Evolutionary conservation across 2,888 invertebrate species (phyloP).

Genomic region (Nomada flava): DNA sequence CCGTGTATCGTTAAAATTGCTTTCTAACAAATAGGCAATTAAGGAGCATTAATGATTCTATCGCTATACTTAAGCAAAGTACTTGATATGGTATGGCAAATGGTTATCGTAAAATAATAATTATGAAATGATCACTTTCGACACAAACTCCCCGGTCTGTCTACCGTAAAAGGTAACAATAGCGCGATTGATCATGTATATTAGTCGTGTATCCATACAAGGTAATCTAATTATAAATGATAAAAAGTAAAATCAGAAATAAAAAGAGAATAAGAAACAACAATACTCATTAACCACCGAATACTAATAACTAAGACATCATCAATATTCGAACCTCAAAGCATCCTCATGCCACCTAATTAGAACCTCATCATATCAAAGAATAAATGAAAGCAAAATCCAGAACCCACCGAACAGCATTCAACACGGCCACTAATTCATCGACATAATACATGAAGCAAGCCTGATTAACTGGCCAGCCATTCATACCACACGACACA

Average conservation of each 20-base stretch:
- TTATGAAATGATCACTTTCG: background rate
- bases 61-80: background rate
- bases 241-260: no score
- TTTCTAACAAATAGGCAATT: slow-evolving; percentile 8
- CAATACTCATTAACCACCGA: no score
- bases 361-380: no score
- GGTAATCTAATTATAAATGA: no score
- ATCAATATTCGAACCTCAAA: no score
- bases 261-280: no score
- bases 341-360: no score
- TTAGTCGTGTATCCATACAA: background rate
- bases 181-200: background rate
- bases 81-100: background rate
- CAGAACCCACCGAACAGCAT: no score
- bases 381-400: no score
- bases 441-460: background rate
- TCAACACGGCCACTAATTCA: background rate
- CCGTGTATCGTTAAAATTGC: background rate
- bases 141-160: background rate
- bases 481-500: background rate
- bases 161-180: background rate
- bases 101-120: slow-evolving; percentile 6
- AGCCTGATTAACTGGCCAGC: slow-evolving; percentile 31
- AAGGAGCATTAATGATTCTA: background rate
- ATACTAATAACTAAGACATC: no score